Conservation (phyloP, 2,113 vertebrate genomes). For the Loxodonta africana region DNA sequence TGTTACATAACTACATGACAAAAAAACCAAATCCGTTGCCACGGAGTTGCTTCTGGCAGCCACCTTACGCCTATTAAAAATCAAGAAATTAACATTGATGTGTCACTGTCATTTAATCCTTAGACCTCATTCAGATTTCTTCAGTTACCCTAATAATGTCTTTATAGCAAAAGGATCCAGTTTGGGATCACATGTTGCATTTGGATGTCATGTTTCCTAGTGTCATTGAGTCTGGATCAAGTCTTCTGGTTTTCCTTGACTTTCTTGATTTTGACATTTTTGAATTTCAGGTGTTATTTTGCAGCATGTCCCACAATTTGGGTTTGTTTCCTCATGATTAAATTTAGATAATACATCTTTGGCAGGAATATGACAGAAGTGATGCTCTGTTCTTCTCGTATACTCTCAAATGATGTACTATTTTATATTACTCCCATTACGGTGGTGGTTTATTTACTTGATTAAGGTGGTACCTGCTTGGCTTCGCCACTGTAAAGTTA, state of each 20-base stretch:
- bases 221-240: neutral
- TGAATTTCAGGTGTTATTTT: slow-evolving; percentile 1
- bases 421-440: neutral
- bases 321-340: slow-evolving; percentile 34
- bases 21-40: neutral
- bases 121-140: slow-evolving; percentile 1
- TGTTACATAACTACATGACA: neutral
- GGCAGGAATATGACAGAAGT: neutral
- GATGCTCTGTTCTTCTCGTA: neutral
- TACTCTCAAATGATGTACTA: neutral
- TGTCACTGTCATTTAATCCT: neutral
- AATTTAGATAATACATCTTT: neutral
- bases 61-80: neutral
- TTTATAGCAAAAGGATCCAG: neutral
- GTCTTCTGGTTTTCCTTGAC: neutral
- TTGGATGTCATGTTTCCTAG: neutral
- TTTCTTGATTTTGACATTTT: neutral
- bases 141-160: neutral
- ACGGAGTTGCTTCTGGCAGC: neutral
- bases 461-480: neutral
- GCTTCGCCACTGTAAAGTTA: neutral
- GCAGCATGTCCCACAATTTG: neutral
- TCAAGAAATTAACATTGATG: slow-evolving; percentile 13
- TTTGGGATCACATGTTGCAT: neutral
- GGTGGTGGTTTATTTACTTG: neutral